These are phyloP conservation scores for Eulemur macaco DNA, from an alignment of 2,113 vertebrate genomes.

Conservation along the genomic window DNA sequence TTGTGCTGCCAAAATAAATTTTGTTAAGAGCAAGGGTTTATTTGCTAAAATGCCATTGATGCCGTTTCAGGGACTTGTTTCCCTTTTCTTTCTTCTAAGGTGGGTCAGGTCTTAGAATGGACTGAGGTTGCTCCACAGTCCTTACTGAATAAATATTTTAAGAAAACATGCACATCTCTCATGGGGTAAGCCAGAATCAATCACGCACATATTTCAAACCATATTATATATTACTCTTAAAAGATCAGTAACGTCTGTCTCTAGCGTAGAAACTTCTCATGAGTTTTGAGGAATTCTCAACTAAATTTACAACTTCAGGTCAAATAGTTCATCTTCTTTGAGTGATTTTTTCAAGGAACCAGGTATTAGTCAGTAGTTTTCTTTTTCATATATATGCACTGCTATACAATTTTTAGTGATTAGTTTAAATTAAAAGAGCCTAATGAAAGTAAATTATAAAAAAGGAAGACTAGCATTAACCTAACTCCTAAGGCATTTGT, in stretches of 20 bases:
- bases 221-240: constrained; percentile 64
- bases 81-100: constrained; percentile 79
- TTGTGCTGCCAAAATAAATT: constrained; percentile 86
- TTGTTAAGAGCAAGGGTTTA: constrained; percentile 82
- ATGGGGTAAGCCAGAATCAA: constrained; percentile 78
- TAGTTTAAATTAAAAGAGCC: constrained; percentile 20
- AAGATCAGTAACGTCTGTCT: constrained; percentile 59
- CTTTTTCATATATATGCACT: background rate
- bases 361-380: constrained; percentile 41
- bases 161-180: constrained; percentile 81
- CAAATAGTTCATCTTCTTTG: constrained; percentile 51
- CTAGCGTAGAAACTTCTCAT: constrained; percentile 57
- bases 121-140: constrained; percentile 78
- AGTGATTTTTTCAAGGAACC: constrained; percentile 55
- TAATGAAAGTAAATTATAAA: background rate
- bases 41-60: constrained; percentile 85
- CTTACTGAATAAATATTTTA: constrained; percentile 83
- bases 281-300: constrained; percentile 51
- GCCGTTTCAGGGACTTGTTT: constrained; percentile 80
- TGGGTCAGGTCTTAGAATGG: constrained; percentile 77
- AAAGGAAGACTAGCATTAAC: background rate
- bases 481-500: background rate
- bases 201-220: constrained; percentile 77
- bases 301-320: constrained; percentile 72
- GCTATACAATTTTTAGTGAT: constrained; percentile 4